A percentile compares a stretch with the other conserved stretches of the same genome.
These are phyloP conservation scores for Tenthredo scrophulariae DNA, from an alignment of 2,888 invertebrate species.

Conservation along the genomic window DNA sequence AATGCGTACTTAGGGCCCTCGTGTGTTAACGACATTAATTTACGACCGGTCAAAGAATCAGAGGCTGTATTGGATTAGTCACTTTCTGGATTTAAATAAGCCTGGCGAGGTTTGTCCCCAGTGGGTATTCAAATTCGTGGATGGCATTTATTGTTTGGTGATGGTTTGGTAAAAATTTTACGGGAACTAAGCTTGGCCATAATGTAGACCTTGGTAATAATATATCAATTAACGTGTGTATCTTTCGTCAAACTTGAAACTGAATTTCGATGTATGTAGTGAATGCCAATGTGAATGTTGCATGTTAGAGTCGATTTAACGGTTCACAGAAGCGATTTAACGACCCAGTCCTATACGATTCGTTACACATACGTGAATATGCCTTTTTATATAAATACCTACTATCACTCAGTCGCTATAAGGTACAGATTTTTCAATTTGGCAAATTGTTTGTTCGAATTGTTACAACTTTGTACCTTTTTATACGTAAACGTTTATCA, in stretches of 20 bases:
- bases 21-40: background rate
- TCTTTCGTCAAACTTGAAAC: background rate
- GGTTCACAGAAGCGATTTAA: constrained; percentile 29
- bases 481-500: background rate
- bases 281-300: background rate
- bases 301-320: constrained; percentile 11
- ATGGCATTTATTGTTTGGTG: too few relatives aligned
- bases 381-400: background rate
- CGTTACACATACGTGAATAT: background rate
- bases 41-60: background rate
- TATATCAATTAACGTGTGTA: background rate
- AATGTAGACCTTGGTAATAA: background rate
- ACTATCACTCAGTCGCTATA: background rate
- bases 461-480: background rate
- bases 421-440: background rate
- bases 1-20: background rate
- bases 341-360: constrained; percentile 4
- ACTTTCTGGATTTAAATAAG: background rate
- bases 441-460: background rate
- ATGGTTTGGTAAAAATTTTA: background rate
- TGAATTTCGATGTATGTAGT: background rate
- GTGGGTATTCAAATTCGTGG: background rate
- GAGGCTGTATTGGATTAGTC: background rate
- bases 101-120: background rate
- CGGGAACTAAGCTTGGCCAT: background rate